Evolutionary conservation across 2,888 invertebrate species (phyloP).

Genomic region (Drosophila borborema): DNA sequence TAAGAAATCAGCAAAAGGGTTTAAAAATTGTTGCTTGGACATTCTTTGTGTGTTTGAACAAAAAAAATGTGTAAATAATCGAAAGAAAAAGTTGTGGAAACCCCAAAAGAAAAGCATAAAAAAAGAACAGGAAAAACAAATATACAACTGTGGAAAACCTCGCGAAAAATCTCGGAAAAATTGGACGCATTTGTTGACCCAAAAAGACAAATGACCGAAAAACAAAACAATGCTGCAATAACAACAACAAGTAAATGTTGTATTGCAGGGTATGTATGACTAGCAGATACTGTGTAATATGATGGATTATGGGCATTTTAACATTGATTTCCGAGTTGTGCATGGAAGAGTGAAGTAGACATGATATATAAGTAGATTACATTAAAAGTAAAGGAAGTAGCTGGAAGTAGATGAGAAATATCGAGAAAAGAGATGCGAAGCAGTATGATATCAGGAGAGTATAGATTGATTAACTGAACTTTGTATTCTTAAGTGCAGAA

Average conservation of each 20-base stretch:
- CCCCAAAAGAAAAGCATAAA: conserved; percentile 35
- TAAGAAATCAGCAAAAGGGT: conserved; percentile 35
- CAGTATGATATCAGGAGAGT: too few relatives aligned
- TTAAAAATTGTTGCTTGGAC: conserved; percentile 42
- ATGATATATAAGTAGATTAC: too few relatives aligned
- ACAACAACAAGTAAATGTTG: not conserved
- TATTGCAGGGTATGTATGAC: not conserved
- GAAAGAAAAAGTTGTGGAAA: conserved; percentile 53
- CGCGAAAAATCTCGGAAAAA: conserved; percentile 54
- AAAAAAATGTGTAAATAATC: conserved; percentile 63
- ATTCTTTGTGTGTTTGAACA: conserved; percentile 15
- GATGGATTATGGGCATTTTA: too few relatives aligned
- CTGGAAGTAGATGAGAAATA: not conserved
- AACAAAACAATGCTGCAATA: conserved; percentile 10
- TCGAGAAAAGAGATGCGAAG: not conserved
- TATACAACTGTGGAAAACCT: conserved; percentile 60
- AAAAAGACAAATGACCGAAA: conserved; percentile 63
- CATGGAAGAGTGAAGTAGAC: not conserved
- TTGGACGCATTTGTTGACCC: conserved; percentile 67
- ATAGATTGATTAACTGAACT: not conserved
- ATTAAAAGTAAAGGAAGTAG: not conserved
- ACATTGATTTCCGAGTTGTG: not conserved
- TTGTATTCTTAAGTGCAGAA: not conserved
- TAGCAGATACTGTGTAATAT: not conserved
- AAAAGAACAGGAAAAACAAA: conserved; percentile 41